Evolutionary conservation across 2,113 vertebrate species (phyloP).

Genomic region (Centropus unirufus): DNA sequence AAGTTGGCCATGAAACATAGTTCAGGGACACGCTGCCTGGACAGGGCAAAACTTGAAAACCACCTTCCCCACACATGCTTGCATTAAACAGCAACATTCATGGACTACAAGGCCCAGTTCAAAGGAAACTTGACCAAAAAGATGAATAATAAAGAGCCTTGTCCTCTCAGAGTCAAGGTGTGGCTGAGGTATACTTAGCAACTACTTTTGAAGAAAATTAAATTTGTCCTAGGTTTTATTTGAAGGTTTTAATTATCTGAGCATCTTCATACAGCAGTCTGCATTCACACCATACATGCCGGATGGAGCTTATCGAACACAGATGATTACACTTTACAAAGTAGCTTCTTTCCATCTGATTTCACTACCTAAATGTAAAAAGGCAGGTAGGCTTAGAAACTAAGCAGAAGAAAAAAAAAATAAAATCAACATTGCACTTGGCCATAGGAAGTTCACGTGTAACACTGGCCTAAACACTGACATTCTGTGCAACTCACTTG

Average conservation of each 20-base stretch:
- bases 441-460: background rate
- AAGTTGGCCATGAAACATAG: background rate
- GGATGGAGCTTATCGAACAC: slow-evolving; percentile 28
- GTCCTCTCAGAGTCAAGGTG: background rate
- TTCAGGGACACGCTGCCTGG: background rate
- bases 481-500: background rate
- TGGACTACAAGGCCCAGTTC: background rate
- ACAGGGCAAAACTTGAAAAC: too few relatives aligned
- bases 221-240: background rate
- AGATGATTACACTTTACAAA: slow-evolving; percentile 15
- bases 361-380: slow-evolving; percentile 24
- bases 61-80: too few relatives aligned
- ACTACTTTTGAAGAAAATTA: background rate
- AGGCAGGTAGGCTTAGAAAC: background rate
- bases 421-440: background rate
- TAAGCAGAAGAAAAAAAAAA: background rate
- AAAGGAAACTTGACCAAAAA: background rate
- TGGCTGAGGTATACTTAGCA: background rate
- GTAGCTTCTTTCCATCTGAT: background rate
- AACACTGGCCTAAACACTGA: background rate
- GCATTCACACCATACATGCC: background rate
- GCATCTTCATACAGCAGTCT: background rate
- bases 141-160: background rate
- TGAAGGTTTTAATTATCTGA: slow-evolving; percentile 5
- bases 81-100: too few relatives aligned